These are phyloP conservation scores for Holacanthella duospinosa DNA, from an alignment of 2,888 invertebrate species.

Conservation along the genomic window DNA sequence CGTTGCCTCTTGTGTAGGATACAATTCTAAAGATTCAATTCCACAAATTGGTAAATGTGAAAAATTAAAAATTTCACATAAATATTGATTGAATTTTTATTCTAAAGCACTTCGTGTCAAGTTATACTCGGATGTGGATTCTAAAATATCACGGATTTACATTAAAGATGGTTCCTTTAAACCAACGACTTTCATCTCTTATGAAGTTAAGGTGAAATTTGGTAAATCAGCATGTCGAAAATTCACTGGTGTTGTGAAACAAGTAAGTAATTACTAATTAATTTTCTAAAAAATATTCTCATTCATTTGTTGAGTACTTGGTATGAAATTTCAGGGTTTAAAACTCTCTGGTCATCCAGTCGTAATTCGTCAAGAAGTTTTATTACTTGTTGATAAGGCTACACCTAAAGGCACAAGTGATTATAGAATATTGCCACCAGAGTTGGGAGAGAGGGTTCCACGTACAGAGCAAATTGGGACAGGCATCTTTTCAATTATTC, in stretches of 20 bases:
- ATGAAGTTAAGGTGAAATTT: not conserved
- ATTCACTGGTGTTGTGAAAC: not conserved
- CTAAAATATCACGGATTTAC: conserved; percentile 7
- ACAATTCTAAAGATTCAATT: conserved; percentile 34
- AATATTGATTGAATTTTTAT: not conserved
- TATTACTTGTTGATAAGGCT: not conserved
- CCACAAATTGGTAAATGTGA: conserved; percentile 16
- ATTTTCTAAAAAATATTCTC: not conserved
- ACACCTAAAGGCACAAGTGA: not conserved
- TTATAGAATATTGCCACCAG: not conserved
- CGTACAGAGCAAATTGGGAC: not conserved
- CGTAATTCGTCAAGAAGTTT: not conserved
- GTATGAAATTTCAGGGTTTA: not conserved
- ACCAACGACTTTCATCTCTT: not conserved
- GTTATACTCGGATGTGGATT: conserved; percentile 1
- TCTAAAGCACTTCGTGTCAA: conserved; percentile 7
- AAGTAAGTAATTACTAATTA: not conserved
- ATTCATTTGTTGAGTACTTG: too few relatives aligned
- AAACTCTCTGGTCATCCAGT: not conserved
- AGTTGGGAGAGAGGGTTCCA: not conserved
- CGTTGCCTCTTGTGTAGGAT: conserved; percentile 37
- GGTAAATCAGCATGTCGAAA: not conserved
- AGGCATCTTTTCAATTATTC: not conserved
- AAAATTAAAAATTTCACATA: not conserved
- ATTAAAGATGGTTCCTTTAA: not conserved